phyloP scores from a whole-genome alignment of 2,797 vertebrate species.

The Myiotriccus ornatus region DNA sequence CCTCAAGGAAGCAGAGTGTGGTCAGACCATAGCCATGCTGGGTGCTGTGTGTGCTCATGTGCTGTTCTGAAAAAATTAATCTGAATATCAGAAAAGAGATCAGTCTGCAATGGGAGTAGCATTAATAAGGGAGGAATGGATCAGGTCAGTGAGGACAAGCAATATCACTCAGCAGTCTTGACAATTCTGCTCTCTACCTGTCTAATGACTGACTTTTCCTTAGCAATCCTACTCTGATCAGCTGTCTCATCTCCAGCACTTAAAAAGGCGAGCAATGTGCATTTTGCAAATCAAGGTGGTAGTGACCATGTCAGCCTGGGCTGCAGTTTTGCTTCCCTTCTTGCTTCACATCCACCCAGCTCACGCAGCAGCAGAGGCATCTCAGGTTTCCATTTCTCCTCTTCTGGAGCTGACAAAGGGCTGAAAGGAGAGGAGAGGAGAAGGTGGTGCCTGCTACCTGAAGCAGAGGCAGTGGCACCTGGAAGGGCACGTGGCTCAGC shows the following conservation, averaged over 20 bases:
- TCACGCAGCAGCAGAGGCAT: background rate
- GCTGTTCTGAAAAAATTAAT: background rate
- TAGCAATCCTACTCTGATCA: background rate
- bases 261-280: background rate
- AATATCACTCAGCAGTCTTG: rapidly evolving
- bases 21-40: background rate
- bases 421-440: background rate
- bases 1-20: background rate
- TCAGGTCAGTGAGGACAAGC: background rate
- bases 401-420: background rate
- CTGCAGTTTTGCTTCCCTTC: background rate
- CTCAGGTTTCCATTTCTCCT: background rate
- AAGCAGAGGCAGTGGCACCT: background rate
- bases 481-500: background rate
- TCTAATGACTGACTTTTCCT: background rate
- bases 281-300: background rate
- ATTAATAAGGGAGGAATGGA: background rate
- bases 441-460: background rate
- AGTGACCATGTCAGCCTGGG: background rate
- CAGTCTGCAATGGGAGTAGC: background rate
- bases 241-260: background rate
- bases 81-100: background rate
- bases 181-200: background rate
- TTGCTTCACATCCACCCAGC: background rate
- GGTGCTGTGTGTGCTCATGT: background rate